These are phyloP conservation scores for Drosophila buzzatii DNA, from an alignment of 2,888 invertebrate genomes.

Conservation along the genomic window DNA sequence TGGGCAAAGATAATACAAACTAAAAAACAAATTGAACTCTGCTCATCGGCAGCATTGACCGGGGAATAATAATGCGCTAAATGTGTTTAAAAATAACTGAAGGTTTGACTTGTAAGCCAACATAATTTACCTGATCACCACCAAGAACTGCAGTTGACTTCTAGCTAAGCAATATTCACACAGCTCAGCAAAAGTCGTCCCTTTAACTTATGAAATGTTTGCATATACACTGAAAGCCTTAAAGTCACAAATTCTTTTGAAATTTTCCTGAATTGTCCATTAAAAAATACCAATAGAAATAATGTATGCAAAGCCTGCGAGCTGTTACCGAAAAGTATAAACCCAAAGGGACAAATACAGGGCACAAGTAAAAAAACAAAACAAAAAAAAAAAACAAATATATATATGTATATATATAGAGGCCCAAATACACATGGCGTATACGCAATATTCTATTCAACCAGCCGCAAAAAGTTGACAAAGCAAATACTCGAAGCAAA, in stretches of 20 bases:
- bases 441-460: conserved; percentile 22
- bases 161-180: background rate
- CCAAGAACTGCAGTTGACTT: background rate
- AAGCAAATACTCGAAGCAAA: conserved; percentile 15
- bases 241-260: conserved; percentile 1
- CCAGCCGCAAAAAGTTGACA: background rate
- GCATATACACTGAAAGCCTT: background rate
- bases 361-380: background rate
- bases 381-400: background rate
- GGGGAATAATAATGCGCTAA: background rate
- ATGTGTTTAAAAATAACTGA: background rate
- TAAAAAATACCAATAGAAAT: conserved; percentile 11
- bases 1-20: background rate
- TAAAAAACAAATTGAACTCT: background rate
- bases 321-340: conserved; percentile 6
- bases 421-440: background rate
- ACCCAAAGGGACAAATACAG: background rate
- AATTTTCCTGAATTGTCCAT: conserved; percentile 8
- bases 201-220: background rate
- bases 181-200: background rate
- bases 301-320: conserved; percentile 26
- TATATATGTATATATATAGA: background rate
- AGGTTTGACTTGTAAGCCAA: background rate
- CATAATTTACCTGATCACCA: background rate
- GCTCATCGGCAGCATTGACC: background rate